Evolutionary conservation across 2,888 invertebrate genomes (phyloP).

Genomic region (Ryuthela nishihirai): DNA sequence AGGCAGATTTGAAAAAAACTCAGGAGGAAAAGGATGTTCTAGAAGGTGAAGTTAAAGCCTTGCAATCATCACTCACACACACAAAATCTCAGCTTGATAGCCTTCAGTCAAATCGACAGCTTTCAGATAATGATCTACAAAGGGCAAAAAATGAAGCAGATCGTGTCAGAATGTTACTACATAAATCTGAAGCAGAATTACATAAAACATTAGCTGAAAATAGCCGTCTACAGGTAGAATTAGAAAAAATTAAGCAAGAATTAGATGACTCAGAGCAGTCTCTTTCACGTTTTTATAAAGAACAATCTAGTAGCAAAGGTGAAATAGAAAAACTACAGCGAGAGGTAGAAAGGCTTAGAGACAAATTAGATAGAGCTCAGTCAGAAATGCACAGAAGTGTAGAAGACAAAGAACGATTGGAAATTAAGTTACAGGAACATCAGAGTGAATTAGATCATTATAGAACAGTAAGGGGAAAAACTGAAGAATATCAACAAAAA

Average conservation of each 20-base stretch:
- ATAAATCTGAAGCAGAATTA: slow-evolving; percentile 42
- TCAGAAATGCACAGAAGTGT: slow-evolving; percentile 45
- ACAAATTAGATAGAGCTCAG: slow-evolving; percentile 31
- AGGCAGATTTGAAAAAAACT: slow-evolving; percentile 39
- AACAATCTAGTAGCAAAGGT: slow-evolving; percentile 24
- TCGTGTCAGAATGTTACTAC: slow-evolving; percentile 40
- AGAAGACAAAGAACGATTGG: slow-evolving; percentile 43
- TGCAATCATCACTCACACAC: slow-evolving; percentile 74
- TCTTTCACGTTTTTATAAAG: slow-evolving; percentile 18
- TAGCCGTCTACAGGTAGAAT: slow-evolving; percentile 42
- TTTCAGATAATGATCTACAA: slow-evolving; percentile 26
- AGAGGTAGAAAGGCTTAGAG: slow-evolving; percentile 23
- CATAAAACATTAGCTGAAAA: slow-evolving; percentile 42
- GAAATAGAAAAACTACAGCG: slow-evolving; percentile 26
- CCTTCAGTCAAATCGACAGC: slow-evolving; percentile 29
- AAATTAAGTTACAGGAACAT: slow-evolving; percentile 41
- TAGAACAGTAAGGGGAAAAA: slow-evolving; percentile 36
- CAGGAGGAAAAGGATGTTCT: slow-evolving; percentile 52
- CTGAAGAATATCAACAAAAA: slow-evolving; percentile 40
- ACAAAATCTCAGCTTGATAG: slow-evolving; percentile 51
- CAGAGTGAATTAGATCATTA: slow-evolving; percentile 50
- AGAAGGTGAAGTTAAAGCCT: slow-evolving; percentile 67
- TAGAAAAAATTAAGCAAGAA: slow-evolving; percentile 42
- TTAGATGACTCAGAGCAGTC: slow-evolving; percentile 40
- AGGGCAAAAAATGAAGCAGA: slow-evolving; percentile 38